Base-by-base conservation (phyloP, 2,888 invertebrate species). In the Xiphydria camelus region DNA sequence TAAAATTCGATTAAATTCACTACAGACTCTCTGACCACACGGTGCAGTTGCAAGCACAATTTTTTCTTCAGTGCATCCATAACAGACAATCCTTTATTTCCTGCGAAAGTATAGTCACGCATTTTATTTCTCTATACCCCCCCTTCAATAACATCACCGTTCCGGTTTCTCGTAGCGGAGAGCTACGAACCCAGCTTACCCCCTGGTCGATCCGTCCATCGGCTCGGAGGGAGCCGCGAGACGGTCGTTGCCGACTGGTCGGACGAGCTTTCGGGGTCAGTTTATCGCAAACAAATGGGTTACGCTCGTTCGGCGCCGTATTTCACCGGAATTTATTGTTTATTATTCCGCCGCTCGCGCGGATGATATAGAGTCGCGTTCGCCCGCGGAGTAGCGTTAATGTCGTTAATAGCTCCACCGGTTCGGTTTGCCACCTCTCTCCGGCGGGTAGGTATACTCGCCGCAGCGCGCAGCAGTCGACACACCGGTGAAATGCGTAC, bases 281-380 rank as follows among this genome's bases (percentile, higher is more conserved):
- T 73, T 72, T 73, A 73, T 72, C 68, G 69, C 71, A 70, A 71
- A 73, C 71, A 72, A 71, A 71, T 73, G 70, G 72, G 73, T 71
- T 71, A 68, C 66, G 71, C 66, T 70, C 64, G 67, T 70, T 70
- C 69, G 67, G 54, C 64, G 72, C 68, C 69, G 66, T 71, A 72
- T 72, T 70, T 72, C 70, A 70, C 66, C 61, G 46, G 61, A 69
- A 70, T 71, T 71, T 73, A 73, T 71, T 70, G 70, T 71, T 72
- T 73, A 69, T 72, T 73, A 72, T 71, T 71, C 66, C 62, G 41
- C 25, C 41, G 43, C 47, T 42, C 53, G 60, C 49, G 51, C 47
- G 61, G 62, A 66, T 71, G 71, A 71, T 71, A 66, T 69, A 72
- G 66, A 59, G 68, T 64, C 67, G 56, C 65, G 70, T 69, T 70